Evolutionary conservation across 2,888 invertebrate species (phyloP).

Genomic region (Andrena trimmerana): DNA sequence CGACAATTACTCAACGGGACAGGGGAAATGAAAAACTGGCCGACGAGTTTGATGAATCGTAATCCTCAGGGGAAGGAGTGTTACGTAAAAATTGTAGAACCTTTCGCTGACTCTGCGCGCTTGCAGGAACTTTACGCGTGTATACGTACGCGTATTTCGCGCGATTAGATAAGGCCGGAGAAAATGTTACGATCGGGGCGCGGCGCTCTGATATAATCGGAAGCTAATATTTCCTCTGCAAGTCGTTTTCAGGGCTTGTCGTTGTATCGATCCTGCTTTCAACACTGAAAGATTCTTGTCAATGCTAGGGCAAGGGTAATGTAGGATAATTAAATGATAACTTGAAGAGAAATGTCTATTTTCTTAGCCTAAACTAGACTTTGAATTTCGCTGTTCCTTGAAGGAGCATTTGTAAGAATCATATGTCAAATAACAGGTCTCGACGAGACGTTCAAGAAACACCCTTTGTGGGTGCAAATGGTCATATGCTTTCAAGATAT

Average conservation of each 20-base stretch:
- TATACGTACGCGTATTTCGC: neutral
- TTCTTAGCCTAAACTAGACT: neutral
- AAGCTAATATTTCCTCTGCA: slow-evolving; percentile 21
- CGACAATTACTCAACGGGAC: slow-evolving; percentile 69
- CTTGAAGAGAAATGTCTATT: neutral
- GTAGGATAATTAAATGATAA: neutral
- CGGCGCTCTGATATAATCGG: slow-evolving; percentile 25
- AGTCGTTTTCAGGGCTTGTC: neutral
- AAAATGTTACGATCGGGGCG: slow-evolving; percentile 36
- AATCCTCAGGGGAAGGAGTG: neutral
- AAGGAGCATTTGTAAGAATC: too few species aligned
- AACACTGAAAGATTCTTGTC: neutral
- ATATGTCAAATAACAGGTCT: too few species aligned
- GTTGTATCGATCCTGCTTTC: neutral
- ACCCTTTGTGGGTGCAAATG: too few species aligned
- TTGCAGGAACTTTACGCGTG: slow-evolving; percentile 28
- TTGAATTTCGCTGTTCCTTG: neutral
- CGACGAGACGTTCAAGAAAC: too few species aligned
- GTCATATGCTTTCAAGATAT: too few species aligned
- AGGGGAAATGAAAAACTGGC: slow-evolving; percentile 34
- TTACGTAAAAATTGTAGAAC: slow-evolving; percentile 52
- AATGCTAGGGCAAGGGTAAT: neutral
- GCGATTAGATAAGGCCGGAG: slow-evolving; percentile 59
- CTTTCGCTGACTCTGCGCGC: slow-evolving; percentile 6
- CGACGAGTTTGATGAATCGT: slow-evolving; percentile 61